phyloP scores from a whole-genome alignment of 2,797 vertebrate genomes.

The Rhinoraja longicauda region DNA sequence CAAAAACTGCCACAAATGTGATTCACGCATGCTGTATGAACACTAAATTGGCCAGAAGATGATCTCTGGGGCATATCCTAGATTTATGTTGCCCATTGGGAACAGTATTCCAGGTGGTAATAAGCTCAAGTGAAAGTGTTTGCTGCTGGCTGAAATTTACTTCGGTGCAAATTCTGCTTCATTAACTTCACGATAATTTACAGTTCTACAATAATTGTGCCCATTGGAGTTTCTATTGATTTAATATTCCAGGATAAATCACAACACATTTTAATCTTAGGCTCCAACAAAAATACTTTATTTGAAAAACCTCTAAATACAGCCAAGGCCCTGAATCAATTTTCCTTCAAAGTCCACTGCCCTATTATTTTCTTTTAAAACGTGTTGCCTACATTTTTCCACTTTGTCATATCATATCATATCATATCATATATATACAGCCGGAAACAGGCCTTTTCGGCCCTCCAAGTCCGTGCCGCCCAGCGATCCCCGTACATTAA shows the following conservation, averaged over 20 bases:
- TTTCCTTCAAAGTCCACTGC: constrained; percentile 14
- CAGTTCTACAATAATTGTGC: not conserved
- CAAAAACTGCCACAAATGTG: constrained; percentile 1
- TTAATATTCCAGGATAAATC: not conserved
- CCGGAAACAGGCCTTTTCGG: too few species aligned
- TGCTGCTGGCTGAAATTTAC: not conserved
- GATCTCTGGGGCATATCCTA: not conserved
- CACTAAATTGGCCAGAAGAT: not conserved
- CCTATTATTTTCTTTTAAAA: constrained; percentile 1
- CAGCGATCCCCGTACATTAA: too few species aligned
- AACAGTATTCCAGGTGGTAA: not conserved
- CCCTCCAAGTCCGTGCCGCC: too few species aligned
- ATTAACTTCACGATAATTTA: constrained; percentile 7
- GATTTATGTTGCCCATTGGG: constrained; percentile 11
- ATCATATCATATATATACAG: too few species aligned
- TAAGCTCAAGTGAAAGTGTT: not conserved
- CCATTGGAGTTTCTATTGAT: constrained; percentile 23
- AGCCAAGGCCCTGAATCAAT: not conserved
- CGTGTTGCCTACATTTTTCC: not conserved
- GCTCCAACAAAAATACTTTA: not conserved
- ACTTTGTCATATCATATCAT: too few species aligned
- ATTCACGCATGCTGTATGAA: not conserved
- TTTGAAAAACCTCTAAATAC: constrained; percentile 7
- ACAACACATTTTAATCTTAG: not conserved
- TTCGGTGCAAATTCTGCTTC: constrained; percentile 27